phyloP scores from a whole-genome alignment of 2,797 vertebrate species.

The Florisuga fusca region DNA sequence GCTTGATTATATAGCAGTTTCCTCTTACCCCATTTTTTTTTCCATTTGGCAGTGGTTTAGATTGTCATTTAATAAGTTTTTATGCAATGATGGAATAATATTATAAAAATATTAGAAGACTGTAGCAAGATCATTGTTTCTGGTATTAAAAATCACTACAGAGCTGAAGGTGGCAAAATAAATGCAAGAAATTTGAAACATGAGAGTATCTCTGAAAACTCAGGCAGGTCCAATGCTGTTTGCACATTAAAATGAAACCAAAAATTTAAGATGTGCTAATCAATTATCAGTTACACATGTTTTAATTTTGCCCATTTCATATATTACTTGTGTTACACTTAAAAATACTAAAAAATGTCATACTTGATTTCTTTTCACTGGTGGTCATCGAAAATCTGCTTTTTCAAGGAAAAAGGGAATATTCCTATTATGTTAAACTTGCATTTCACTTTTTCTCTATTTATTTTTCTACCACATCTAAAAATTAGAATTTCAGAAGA shows the following conservation, averaged over 20 bases:
- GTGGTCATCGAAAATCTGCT: neutral
- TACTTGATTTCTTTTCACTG: neutral
- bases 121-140: neutral
- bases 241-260: neutral
- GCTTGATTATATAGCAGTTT: neutral
- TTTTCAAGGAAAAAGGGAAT: neutral
- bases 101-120: neutral
- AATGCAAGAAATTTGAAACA: neutral
- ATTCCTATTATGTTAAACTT: neutral
- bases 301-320: neutral
- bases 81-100: neutral
- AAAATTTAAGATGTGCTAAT: neutral
- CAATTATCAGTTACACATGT: neutral
- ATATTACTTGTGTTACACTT: neutral
- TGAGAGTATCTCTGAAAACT: neutral
- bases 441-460: neutral
- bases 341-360: neutral
- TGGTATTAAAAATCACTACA: neutral
- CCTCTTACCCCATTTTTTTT: neutral
- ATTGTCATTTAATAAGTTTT: neutral
- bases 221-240: neutral
- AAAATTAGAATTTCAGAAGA: neutral
- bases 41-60: neutral
- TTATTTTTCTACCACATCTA: neutral
- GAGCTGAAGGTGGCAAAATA: neutral